Evolutionary conservation across 1,140 invertebrate genomes (phyloP).

Genomic region (Andricus grossulariae): DNA sequence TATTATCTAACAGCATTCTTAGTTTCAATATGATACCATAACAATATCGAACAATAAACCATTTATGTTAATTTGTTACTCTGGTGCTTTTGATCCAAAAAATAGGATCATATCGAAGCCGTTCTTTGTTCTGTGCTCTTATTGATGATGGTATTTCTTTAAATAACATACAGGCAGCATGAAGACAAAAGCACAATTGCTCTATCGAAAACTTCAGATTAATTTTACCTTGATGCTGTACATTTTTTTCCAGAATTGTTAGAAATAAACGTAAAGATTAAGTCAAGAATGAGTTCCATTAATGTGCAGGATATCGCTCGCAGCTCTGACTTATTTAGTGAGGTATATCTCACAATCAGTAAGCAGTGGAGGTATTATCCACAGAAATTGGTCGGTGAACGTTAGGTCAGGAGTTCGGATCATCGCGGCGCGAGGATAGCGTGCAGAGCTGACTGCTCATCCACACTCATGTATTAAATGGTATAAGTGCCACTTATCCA

Average conservation of each 20-base stretch:
- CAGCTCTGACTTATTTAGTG: conserved; percentile 15
- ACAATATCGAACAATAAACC: too few relatives aligned
- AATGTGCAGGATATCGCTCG: conserved; percentile 19
- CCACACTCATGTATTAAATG: conserved; percentile 65
- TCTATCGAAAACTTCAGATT: background rate
- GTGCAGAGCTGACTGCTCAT: conserved; percentile 64
- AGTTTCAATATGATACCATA: too few relatives aligned
- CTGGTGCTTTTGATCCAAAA: too few relatives aligned
- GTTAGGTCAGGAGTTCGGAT: conserved; percentile 58
- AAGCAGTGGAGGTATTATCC: conserved; percentile 52
- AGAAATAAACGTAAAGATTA: background rate
- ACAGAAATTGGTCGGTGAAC: conserved; percentile 64
- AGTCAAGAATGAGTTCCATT: background rate
- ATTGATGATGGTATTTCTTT: too few relatives aligned
- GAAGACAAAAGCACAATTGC: too few relatives aligned
- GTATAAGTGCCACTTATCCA: conserved; percentile 65
- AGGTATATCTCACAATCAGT: conserved; percentile 20
- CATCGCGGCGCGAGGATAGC: conserved; percentile 58
- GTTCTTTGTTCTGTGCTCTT: too few relatives aligned
- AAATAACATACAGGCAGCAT: too few relatives aligned
- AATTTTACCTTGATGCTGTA: background rate
- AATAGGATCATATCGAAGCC: too few relatives aligned
- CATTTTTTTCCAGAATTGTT: background rate
- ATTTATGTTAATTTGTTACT: too few relatives aligned
- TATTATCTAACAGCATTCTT: too few relatives aligned